phyloP scores from a whole-genome alignment of 1,140 invertebrate genomes.

The Geopemphigus sp. region DNA sequence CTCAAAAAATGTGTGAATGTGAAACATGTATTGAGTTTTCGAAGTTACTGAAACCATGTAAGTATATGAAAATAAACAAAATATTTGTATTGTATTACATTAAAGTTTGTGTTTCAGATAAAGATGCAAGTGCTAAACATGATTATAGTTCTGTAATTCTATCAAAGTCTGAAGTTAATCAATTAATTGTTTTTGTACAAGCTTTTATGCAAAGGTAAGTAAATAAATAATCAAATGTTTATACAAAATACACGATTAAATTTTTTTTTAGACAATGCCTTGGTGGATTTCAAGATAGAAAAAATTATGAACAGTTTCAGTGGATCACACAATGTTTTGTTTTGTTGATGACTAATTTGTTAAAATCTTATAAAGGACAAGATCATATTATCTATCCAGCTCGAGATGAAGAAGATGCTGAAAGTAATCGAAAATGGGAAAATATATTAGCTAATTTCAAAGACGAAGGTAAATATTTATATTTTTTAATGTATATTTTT shows the following conservation, averaged over 20 bases:
- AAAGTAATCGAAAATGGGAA: slow-evolving; percentile 33
- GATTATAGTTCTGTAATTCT: slow-evolving; percentile 44
- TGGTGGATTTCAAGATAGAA: slow-evolving; percentile 61
- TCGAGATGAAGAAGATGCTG: slow-evolving; percentile 31
- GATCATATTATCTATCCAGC: slow-evolving; percentile 23
- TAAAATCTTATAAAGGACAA: slow-evolving; percentile 51
- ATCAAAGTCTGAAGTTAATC: slow-evolving; percentile 36
- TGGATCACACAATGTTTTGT: slow-evolving; percentile 60
- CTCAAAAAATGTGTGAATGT: slow-evolving; percentile 45
- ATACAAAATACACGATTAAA: background rate
- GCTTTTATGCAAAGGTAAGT: slow-evolving; percentile 46
- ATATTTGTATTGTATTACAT: background rate
- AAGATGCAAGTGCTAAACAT: slow-evolving; percentile 23
- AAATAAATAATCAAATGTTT: background rate
- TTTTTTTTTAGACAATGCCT: slow-evolving; percentile 58
- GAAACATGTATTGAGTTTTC: slow-evolving; percentile 45
- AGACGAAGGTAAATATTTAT: slow-evolving; percentile 24
- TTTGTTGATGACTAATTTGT: slow-evolving; percentile 53
- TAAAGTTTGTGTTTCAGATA: slow-evolving; percentile 6
- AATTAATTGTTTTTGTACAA: slow-evolving; percentile 45
- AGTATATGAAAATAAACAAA: background rate
- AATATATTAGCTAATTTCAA: slow-evolving; percentile 44
- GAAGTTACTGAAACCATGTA: slow-evolving; percentile 44
- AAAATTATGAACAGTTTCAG: slow-evolving; percentile 62
- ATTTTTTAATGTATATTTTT: background rate